Percentiles rank a stretch among this genome's conserved stretches.
phyloP scores from a whole-genome alignment of 2,113 vertebrate species.

The Cyanistes caeruleus region DNA sequence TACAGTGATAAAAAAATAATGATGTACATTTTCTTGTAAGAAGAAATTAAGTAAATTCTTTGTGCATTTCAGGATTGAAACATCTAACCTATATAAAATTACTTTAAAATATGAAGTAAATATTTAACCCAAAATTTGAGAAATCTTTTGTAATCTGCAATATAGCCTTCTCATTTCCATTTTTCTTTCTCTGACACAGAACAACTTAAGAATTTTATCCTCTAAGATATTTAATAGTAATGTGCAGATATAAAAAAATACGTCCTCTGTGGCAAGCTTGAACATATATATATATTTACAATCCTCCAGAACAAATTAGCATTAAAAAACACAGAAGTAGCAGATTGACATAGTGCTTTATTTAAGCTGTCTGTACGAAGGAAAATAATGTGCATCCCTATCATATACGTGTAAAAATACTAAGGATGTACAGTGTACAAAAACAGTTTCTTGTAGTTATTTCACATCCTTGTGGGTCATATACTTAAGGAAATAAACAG shows the following conservation, averaged over 20 bases:
- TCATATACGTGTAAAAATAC: constrained; percentile 98
- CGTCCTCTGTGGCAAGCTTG: constrained; percentile 46
- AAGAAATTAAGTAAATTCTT: constrained; percentile 66
- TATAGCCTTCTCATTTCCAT: constrained; percentile 33
- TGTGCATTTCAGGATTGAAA: constrained; percentile 61
- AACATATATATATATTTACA: constrained; percentile 65
- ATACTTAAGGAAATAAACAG: constrained; percentile 83
- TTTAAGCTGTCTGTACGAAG: constrained; percentile 96
- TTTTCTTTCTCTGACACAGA: constrained; percentile 28
- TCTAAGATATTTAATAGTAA: constrained; percentile 59
- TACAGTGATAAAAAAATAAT: constrained; percentile 66
- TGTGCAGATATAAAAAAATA: constrained; percentile 60
- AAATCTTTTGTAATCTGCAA: constrained; percentile 48
- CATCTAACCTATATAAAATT: constrained; percentile 63
- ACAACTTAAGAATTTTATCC: constrained; percentile 35
- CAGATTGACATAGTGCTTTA: constrained; percentile 98
- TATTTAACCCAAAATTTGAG: constrained; percentile 53
- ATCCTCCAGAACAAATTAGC: constrained; percentile 70
- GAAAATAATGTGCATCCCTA: constrained; percentile 95
- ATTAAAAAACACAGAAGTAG: constrained; percentile 76
- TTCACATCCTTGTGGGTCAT: constrained; percentile 88
- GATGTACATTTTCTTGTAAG: constrained; percentile 63
- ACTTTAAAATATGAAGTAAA: constrained; percentile 60
- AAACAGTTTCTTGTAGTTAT: constrained; percentile 90
- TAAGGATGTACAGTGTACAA: constrained; percentile 98